Evolutionary conservation across 2,113 vertebrate genomes (phyloP).

Genomic region (Cyrtonyx montezumae): DNA sequence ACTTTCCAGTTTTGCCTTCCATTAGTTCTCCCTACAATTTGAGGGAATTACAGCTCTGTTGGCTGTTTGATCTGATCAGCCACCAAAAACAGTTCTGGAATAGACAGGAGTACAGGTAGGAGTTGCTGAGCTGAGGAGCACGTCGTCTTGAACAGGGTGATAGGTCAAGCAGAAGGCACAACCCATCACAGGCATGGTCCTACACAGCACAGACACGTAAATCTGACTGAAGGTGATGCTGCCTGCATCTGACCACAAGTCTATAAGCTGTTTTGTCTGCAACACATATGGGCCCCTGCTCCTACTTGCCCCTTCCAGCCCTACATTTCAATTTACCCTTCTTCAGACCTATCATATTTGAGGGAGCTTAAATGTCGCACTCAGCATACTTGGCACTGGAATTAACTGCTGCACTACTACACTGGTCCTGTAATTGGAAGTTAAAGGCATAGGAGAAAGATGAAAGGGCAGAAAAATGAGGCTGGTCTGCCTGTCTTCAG

Average conservation of each 20-base stretch:
- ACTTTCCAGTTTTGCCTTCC: not conserved
- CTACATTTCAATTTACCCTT: not conserved
- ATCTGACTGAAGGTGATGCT: not conserved
- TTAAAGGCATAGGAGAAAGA: not conserved
- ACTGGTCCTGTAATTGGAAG: not conserved
- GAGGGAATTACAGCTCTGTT: not conserved
- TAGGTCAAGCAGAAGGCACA: not conserved
- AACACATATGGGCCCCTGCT: rapidly evolving
- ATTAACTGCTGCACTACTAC: not conserved
- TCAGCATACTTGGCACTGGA: not conserved
- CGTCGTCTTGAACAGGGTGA: not conserved
- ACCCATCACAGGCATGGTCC: not conserved
- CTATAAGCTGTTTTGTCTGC: not conserved
- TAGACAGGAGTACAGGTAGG: not conserved
- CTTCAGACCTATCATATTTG: not conserved
- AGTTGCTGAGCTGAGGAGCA: not conserved
- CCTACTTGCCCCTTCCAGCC: not conserved
- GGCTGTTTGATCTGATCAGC: rapidly evolving
- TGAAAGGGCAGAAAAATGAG: not conserved
- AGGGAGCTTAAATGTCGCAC: not conserved
- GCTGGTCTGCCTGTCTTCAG: not conserved
- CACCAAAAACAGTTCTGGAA: not conserved
- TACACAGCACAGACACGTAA: rapidly evolving
- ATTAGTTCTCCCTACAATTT: rapidly evolving
- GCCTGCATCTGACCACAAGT: not conserved